These are phyloP conservation scores for Sebastes elongatus DNA, from an alignment of 2,797 vertebrate species.

Conservation along the genomic window DNA sequence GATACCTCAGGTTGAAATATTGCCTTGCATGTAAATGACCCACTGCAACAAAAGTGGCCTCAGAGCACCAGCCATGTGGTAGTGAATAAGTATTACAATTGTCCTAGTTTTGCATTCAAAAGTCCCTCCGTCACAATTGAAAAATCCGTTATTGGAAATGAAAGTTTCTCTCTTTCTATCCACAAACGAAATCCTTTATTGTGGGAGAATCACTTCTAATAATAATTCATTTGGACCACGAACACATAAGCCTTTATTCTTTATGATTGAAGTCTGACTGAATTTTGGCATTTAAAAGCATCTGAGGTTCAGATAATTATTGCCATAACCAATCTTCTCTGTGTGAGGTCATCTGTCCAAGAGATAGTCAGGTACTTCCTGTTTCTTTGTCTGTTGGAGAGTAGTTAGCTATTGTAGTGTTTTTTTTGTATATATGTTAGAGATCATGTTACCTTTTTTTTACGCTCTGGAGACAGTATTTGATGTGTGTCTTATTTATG, in stretches of 20 bases:
- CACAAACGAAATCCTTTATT: neutral
- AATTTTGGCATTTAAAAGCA: neutral
- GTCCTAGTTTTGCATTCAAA: neutral
- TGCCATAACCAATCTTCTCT: neutral
- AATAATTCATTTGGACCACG: neutral
- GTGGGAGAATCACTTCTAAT: neutral
- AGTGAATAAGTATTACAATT: no score
- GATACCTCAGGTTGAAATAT: neutral
- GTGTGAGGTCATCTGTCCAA: neutral
- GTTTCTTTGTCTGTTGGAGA: neutral
- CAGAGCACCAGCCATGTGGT: neutral
- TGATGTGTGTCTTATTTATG: conserved; percentile 46
- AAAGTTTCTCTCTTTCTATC: neutral
- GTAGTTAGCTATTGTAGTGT: neutral
- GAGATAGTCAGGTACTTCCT: neutral
- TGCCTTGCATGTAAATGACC: conserved; percentile 18
- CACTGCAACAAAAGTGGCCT: neutral
- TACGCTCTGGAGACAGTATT: conserved; percentile 20
- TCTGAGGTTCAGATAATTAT: neutral
- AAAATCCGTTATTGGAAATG: neutral
- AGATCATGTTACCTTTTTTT: neutral
- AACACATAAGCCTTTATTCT: neutral
- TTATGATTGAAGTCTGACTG: neutral
- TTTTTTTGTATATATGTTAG: conserved; percentile 5
- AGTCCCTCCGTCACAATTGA: neutral